Evolutionary conservation across 1,140 invertebrate genomes (phyloP), one percentile per base, ranked within the genome.

Genomic region (Prorops nasuta): DNA sequence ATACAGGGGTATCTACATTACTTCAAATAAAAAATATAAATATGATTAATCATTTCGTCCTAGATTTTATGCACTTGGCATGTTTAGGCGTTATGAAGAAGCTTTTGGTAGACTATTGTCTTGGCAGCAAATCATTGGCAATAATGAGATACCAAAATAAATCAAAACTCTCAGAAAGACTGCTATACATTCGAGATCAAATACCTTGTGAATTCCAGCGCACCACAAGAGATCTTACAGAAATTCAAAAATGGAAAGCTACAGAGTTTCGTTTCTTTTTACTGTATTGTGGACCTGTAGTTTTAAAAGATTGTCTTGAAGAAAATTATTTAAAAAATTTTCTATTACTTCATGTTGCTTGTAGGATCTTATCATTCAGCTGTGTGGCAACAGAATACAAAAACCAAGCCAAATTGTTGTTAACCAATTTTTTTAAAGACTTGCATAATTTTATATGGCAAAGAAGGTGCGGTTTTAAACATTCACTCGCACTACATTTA

Each of bases 401-500:
- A 18, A 24, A 44, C 7, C 28, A 52, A 15, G 51, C 56, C 2
- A 49, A 49, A 45, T 8, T 35, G 15, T 49, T 53, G 10, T 28
- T 64, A 3, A 41, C 14, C 44, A 46, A n/a, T 37, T 61, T 64
- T n/a, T 45, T 51, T 61, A 9, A n/a, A 20, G 17, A 12, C 44
- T 2, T 17, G 50, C 34, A 24, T 21, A 43, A 15, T 37, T 2
- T 40, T 49, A 7, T 64, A 44, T 35, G 54, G 50, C 18, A 9
- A 24, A 24, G 19, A 28, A 9, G 54, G 31, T 28, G 48, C 45
- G 31, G 43, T 50, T 42, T 28, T 49, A 14, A 58, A 51, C 47
- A 43, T 54, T 15, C 59, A 62, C 32, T 49, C 39, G 40, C 28
- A 54, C 9, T 56, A 28, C 61, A 58, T 31, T 20, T 43, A 9